phyloP scores from a whole-genome alignment of 2,113 vertebrate species.

The Puma concolor region DNA sequence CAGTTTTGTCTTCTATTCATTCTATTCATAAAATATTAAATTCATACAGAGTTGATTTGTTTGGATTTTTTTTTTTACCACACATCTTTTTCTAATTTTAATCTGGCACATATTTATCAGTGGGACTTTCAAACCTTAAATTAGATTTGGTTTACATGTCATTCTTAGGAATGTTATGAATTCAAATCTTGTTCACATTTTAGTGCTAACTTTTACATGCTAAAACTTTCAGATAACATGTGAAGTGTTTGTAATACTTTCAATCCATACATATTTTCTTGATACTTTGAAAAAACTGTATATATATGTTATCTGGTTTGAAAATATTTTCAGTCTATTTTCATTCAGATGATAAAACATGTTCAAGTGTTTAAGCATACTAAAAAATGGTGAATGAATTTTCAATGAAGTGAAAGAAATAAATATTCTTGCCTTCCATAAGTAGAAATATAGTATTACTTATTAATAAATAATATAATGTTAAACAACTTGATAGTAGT shows the following conservation, averaged over 20 bases:
- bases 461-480: not conserved
- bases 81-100: conserved; percentile 55
- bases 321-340: not conserved
- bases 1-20: not conserved
- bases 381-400: not conserved
- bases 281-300: not conserved
- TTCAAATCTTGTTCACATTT: conserved; percentile 36
- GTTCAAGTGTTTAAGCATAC: not conserved
- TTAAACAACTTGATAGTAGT: not conserved
- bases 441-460: not conserved
- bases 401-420: not conserved
- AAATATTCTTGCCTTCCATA: not conserved
- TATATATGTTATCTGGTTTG: not conserved
- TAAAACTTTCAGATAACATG: conserved; percentile 14
- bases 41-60: not conserved
- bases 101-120: conserved; percentile 16
- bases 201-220: not conserved
- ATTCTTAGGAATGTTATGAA: conserved; percentile 37
- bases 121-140: not conserved
- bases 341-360: not conserved
- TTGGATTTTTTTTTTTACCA: not conserved
- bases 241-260: not conserved
- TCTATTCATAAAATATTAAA: not conserved
- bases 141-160: conserved; percentile 41
- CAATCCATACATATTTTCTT: not conserved